phyloP scores from a whole-genome alignment of 2,888 invertebrate species.

The Mythimna pallens region DNA sequence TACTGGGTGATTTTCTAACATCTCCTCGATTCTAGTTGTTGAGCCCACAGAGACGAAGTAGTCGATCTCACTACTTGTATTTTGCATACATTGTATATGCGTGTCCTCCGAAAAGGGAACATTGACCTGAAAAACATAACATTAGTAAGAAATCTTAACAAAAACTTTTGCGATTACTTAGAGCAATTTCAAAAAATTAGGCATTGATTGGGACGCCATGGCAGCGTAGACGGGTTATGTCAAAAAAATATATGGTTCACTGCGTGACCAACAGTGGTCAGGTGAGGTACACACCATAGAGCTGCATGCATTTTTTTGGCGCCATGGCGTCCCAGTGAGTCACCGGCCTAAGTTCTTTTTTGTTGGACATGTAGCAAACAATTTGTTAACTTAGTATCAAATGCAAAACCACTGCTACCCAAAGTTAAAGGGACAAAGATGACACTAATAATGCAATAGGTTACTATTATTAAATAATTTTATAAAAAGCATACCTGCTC shows the following conservation, averaged over 20 bases:
- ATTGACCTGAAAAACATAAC: conserved; percentile 87
- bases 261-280: too few relatives aligned
- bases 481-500: conserved; percentile 91
- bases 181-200: not conserved
- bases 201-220: too few relatives aligned
- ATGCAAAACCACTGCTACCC: not conserved
- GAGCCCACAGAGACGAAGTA: conserved; percentile 94
- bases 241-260: too few relatives aligned
- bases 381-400: too few relatives aligned
- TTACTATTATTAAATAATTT: not conserved
- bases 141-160: not conserved
- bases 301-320: too few relatives aligned
- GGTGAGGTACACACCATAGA: too few relatives aligned
- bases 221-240: too few relatives aligned
- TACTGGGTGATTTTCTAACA: conserved; percentile 89
- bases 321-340: too few relatives aligned
- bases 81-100: conserved; percentile 94
- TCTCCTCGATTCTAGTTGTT: conserved; percentile 87
- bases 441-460: not conserved
- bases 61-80: conserved; percentile 94
- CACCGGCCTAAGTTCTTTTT: too few relatives aligned
- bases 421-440: not conserved
- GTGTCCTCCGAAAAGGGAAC: conserved; percentile 93
- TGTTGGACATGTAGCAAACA: too few relatives aligned
- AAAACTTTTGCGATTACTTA: too few relatives aligned